phyloP scores from a whole-genome alignment of 2,797 vertebrate species.

The Pseudocheirus occidentalis region DNA sequence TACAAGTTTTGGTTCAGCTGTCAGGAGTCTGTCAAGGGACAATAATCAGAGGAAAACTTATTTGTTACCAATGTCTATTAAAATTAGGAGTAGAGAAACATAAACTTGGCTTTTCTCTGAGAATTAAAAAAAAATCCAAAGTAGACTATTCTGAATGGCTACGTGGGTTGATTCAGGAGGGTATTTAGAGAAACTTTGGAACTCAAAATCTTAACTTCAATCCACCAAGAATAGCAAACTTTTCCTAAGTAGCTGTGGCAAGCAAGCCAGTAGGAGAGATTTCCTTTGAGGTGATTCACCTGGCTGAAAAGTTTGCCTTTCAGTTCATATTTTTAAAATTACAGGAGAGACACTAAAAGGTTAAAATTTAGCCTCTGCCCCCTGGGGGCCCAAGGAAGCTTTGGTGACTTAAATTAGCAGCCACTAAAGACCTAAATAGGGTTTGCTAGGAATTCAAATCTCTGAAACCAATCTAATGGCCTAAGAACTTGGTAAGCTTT shows the following conservation, averaged over 20 bases:
- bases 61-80: not conserved
- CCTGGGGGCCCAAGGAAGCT: conserved; percentile 55
- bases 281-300: not conserved
- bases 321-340: not conserved
- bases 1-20: not conserved
- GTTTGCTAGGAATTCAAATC: not conserved
- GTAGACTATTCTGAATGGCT: conserved; percentile 21
- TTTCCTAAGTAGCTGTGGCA: conserved; percentile 42
- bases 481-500: not conserved
- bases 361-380: conserved; percentile 55
- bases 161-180: not conserved
- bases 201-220: conserved; percentile 56
- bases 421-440: not conserved
- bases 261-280: not conserved
- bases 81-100: not conserved
- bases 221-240: not conserved
- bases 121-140: not conserved
- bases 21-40: not conserved
- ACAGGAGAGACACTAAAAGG: not conserved
- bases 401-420: not conserved
- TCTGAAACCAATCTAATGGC: not conserved
- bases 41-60: not conserved
- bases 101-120: not conserved
- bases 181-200: conserved; percentile 58
- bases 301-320: not conserved